Percentiles rank a stretch among this genome's conserved stretches.
Evolutionary conservation across 1,140 invertebrate species (phyloP).

Genomic region (Drosophila varians): DNA sequence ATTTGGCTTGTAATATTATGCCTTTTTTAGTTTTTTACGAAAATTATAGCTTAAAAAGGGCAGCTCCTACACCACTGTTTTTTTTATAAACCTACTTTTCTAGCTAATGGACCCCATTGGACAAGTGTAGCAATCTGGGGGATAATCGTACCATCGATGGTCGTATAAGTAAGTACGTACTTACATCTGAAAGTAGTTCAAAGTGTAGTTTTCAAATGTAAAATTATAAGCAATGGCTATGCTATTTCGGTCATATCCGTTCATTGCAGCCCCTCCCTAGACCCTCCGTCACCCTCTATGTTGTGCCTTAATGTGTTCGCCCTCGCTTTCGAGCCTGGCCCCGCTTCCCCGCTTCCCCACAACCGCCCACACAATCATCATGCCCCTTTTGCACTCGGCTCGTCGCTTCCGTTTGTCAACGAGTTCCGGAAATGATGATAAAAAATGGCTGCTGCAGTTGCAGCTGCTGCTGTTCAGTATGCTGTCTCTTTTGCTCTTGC

Average conservation of each 20-base stretch:
- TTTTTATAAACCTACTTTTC: neutral
- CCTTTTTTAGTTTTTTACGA: neutral
- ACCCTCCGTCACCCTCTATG: neutral
- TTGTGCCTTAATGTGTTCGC: constrained; percentile 16
- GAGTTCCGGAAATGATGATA: constrained; percentile 81
- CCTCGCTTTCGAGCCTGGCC: neutral
- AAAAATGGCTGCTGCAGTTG: constrained; percentile 70
- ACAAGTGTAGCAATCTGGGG: neutral
- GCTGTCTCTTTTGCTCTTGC: constrained; percentile 18
- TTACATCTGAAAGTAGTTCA: constrained; percentile 60
- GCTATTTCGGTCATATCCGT: constrained; percentile 75
- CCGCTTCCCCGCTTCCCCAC: neutral
- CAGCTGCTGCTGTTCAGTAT: constrained; percentile 52
- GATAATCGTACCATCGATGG: constrained; percentile 43
- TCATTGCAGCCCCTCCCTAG: neutral
- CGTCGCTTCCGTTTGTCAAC: constrained; percentile 79
- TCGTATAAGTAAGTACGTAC: constrained; percentile 48
- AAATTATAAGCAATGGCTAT: constrained; percentile 73
- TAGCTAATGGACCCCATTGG: constrained; percentile 4
- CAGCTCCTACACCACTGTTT: no score
- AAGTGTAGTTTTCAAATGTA: constrained; percentile 67
- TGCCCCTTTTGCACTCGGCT: constrained; percentile 63
- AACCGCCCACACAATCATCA: constrained; percentile 22
- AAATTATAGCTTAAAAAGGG: neutral
- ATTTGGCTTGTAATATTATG: no score